phyloP scores from a whole-genome alignment of 2,888 invertebrate genomes.

The Dasysyrphus albostriatus region DNA sequence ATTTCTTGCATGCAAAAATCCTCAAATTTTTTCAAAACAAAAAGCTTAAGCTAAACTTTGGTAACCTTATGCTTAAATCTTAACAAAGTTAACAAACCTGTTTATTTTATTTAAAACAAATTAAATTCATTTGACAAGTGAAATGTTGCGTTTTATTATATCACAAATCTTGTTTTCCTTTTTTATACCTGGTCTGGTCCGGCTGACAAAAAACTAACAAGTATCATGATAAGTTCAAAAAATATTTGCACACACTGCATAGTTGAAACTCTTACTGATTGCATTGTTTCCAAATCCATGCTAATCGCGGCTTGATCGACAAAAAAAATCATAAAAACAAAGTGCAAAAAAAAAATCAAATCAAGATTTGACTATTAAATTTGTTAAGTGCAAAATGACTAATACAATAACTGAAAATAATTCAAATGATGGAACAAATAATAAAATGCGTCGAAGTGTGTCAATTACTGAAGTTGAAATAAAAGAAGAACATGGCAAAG shows the following conservation, averaged over 20 bases:
- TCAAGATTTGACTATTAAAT: not conserved
- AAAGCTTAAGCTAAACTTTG: not conserved
- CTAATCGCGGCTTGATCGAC: not conserved
- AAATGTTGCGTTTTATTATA: not conserved
- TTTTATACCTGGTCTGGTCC: not conserved
- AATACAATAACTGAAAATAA: slow-evolving; percentile 27
- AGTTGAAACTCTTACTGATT: not conserved
- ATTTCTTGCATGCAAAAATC: too few species aligned
- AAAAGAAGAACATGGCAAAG: not conserved
- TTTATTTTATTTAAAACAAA: not conserved
- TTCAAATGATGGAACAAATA: not conserved
- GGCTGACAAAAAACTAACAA: not conserved
- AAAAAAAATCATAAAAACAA: not conserved
- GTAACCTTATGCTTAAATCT: not conserved
- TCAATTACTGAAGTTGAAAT: slow-evolving; percentile 16
- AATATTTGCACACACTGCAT: not conserved
- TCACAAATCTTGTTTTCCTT: not conserved
- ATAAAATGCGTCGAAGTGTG: not conserved
- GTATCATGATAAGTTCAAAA: not conserved
- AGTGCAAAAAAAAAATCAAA: not conserved
- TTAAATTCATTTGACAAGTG: not conserved
- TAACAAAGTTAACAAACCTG: not conserved
- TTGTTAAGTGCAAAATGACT: not conserved
- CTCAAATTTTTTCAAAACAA: not conserved
- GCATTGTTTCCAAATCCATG: not conserved